These are phyloP conservation scores for Apeira syringaria DNA, from an alignment of 2,888 invertebrate species.

Conservation along the genomic window DNA sequence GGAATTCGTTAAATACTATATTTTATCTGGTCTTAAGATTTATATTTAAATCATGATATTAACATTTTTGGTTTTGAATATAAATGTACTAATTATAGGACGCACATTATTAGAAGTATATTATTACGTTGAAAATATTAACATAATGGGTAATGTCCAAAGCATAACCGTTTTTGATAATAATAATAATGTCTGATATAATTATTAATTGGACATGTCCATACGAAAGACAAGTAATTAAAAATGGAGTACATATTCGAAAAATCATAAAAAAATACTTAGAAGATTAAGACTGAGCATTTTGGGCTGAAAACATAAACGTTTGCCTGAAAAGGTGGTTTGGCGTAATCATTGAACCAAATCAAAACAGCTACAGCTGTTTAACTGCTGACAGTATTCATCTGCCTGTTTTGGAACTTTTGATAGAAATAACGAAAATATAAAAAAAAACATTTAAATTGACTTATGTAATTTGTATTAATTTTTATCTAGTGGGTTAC, in stretches of 20 bases:
- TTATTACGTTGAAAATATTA: conserved; percentile 33
- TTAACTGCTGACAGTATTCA: conserved; percentile 24
- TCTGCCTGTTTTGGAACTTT: conserved; percentile 26
- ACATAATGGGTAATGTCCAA: conserved; percentile 37
- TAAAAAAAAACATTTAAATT: conserved; percentile 2
- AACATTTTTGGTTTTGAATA: conserved; percentile 31
- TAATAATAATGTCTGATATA: neutral
- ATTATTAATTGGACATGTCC: conserved; percentile 51
- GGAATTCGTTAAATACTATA: too few relatives aligned
- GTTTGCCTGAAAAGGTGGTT: conserved; percentile 39
- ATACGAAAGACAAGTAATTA: conserved; percentile 34
- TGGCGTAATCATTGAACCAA: conserved; percentile 14
- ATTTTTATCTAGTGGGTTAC: too few relatives aligned
- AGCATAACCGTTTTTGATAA: conserved; percentile 11
- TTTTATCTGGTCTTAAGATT: too few relatives aligned
- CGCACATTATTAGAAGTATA: conserved; percentile 47
- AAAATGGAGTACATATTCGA: conserved; percentile 46
- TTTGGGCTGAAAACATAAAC: conserved; percentile 61
- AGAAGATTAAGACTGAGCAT: conserved; percentile 81
- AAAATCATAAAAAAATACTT: conserved; percentile 50
- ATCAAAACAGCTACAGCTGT: conserved; percentile 28
- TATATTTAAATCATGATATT: conserved; percentile 15
- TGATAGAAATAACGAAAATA: conserved; percentile 20
- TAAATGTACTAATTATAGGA: conserved; percentile 38
- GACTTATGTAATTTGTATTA: too few relatives aligned